These are phyloP conservation scores for Heteropelma amictum DNA, from an alignment of 2,888 invertebrate genomes.

Conservation along the genomic window DNA sequence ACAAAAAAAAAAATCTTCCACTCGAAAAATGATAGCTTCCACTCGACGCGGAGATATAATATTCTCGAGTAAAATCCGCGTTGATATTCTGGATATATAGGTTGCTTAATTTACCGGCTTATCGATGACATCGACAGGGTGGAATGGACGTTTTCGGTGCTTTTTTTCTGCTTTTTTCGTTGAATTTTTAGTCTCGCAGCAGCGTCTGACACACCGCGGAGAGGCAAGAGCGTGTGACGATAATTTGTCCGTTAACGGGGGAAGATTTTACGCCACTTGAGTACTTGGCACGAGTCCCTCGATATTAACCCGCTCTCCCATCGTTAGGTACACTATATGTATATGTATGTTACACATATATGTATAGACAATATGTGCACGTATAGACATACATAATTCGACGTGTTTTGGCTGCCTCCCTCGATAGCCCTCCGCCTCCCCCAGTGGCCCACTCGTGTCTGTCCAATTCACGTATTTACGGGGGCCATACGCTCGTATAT, in stretches of 20 bases:
- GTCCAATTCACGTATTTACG: slow-evolving; percentile 22
- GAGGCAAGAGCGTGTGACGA: slow-evolving; percentile 30
- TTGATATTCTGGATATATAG: not conserved
- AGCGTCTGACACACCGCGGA: slow-evolving; percentile 1
- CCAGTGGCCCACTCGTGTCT: slow-evolving; percentile 41
- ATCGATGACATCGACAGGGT: not conserved
- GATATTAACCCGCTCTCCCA: slow-evolving; percentile 45
- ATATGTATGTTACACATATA: slow-evolving; percentile 13
- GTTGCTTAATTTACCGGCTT: not conserved
- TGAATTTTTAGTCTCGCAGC: not conserved
- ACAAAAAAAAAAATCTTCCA: no score
- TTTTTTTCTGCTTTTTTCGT: not conserved
- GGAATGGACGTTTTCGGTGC: not conserved
- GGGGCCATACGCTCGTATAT: slow-evolving; percentile 14
- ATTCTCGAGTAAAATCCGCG: no score
- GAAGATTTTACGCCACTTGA: slow-evolving; percentile 62
- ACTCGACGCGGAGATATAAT: no score
- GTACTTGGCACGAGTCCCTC: slow-evolving; percentile 56
- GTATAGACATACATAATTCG: slow-evolving; percentile 7
- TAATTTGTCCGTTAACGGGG: slow-evolving; percentile 56
- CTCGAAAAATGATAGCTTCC: no score
- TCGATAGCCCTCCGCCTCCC: slow-evolving; percentile 49
- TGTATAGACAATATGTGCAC: slow-evolving; percentile 10
- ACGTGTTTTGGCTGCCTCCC: slow-evolving; percentile 39
- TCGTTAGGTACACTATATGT: slow-evolving; percentile 6